Percentiles rank a stretch among this genome's conserved stretches.
Conservation (phyloP, 1,140 invertebrate genomes). For the Aphidius ervi region DNA sequence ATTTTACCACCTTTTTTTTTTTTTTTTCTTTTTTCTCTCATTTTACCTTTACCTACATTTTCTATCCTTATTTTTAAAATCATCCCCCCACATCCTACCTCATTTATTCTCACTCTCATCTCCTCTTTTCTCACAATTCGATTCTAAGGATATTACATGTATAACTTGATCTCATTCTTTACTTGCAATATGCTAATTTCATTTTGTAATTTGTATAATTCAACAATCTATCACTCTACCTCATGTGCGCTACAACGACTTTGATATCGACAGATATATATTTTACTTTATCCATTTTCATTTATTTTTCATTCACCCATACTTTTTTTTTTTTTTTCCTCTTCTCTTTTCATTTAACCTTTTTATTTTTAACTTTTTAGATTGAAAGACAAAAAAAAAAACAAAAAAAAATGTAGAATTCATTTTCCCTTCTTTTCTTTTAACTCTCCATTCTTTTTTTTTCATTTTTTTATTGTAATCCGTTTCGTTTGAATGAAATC, state of each 20-base stretch:
- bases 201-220: constrained; percentile 39
- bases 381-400: too few species aligned
- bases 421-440: too few species aligned
- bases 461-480: too few species aligned
- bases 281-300: too few species aligned
- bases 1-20: constrained; percentile 15
- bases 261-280: constrained; percentile 1
- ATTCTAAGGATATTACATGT: too few species aligned
- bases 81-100: background rate
- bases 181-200: constrained; percentile 30
- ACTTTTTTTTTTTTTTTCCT: too few species aligned
- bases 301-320: too few species aligned
- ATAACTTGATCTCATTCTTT: constrained; percentile 4
- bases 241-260: background rate
- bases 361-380: too few species aligned
- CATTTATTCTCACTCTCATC: constrained; percentile 13
- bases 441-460: too few species aligned
- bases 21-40: constrained; percentile 1
- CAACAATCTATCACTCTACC: constrained; percentile 29
- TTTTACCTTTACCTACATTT: background rate
- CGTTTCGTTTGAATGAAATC: too few species aligned
- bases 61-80: constrained; percentile 3
- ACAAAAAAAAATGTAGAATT: too few species aligned
- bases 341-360: too few species aligned
- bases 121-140: constrained; percentile 15